Percentiles rank a stretch among this genome's conserved stretches.
These are phyloP conservation scores for Zoanthus sansibaricus DNA, from an alignment of 92 coral and sea anemone species.

Conservation along the genomic window DNA sequence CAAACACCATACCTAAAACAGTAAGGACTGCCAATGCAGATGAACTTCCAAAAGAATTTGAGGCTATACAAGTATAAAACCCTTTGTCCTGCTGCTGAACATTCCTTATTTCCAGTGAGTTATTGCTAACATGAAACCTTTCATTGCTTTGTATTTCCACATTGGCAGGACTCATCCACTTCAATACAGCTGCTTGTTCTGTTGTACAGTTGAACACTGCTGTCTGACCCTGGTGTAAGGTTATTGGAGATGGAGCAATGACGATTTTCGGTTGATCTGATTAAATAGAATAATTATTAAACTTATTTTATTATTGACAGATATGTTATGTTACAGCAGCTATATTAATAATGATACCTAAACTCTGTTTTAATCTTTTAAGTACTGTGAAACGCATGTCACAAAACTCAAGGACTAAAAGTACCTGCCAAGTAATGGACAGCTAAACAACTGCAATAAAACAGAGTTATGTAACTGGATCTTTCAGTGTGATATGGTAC, in stretches of 20 bases:
- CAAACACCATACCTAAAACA: conserved; percentile 74
- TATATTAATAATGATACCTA: background rate
- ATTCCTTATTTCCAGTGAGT: conserved; percentile 62
- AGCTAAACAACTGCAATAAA: no score
- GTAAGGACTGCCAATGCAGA: conserved; percentile 72
- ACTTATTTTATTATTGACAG: background rate
- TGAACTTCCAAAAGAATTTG: conserved; percentile 71
- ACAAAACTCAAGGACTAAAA: no score
- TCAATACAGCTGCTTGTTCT: conserved; percentile 4
- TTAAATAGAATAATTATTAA: background rate
- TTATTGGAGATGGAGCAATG: conserved; percentile 59
- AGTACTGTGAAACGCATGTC: no score
- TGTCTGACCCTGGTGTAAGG: conserved; percentile 73
- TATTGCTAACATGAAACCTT: conserved; percentile 68
- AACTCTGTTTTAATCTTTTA: no score
- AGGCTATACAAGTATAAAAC: conserved; percentile 71
- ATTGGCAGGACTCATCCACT: conserved; percentile 60
- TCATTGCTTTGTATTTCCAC: conserved; percentile 51
- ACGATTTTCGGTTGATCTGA: conserved; percentile 69
- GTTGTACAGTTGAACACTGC: conserved; percentile 73
- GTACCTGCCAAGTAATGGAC: no score
- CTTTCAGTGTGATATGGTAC: no score
- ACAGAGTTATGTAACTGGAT: no score
- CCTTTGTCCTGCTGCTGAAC: conserved; percentile 76
- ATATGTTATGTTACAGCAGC: background rate